A percentile compares a stretch with the other conserved stretches of the same genome.
Evolutionary conservation across 2,888 invertebrate species (phyloP).

Genomic region (Exocentrus adspersus): DNA sequence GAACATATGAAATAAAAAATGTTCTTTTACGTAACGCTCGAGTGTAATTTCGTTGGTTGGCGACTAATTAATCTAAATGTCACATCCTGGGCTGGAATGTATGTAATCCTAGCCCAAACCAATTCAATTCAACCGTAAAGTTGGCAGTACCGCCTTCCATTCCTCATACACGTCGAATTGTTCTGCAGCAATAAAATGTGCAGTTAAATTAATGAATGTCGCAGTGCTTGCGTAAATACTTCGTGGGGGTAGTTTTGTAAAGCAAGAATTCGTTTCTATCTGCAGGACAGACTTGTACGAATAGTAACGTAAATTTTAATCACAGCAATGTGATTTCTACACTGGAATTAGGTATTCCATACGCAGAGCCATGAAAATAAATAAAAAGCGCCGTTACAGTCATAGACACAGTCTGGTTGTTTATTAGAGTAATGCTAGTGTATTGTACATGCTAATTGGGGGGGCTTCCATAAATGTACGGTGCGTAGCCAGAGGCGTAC

Average conservation of each 20-base stretch:
- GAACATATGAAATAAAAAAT: too few species aligned
- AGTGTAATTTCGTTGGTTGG: too few species aligned
- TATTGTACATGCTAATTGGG: background rate
- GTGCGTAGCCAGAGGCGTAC: slow-evolving; percentile 9
- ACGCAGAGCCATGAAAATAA: background rate
- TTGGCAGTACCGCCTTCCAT: background rate
- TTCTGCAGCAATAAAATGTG: background rate
- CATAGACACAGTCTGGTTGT: slow-evolving; percentile 9
- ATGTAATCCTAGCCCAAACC: background rate
- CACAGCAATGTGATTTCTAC: too few species aligned
- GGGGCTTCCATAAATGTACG: background rate
- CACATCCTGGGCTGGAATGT: too few species aligned
- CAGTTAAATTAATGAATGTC: background rate
- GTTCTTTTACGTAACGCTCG: too few species aligned
- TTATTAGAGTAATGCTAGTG: slow-evolving; percentile 15
- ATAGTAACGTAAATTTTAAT: too few species aligned
- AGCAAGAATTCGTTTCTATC: too few species aligned
- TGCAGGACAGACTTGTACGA: too few species aligned
- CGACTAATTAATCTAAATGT: too few species aligned
- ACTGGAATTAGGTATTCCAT: slow-evolving; percentile 2
- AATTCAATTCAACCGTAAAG: background rate
- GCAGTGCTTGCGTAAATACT: background rate
- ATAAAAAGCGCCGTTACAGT: slow-evolving; percentile 4
- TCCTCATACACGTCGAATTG: background rate
- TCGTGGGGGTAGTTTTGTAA: too few species aligned